phyloP scores from a whole-genome alignment of 2,113 vertebrate species.

The Lampris incognitus region DNA sequence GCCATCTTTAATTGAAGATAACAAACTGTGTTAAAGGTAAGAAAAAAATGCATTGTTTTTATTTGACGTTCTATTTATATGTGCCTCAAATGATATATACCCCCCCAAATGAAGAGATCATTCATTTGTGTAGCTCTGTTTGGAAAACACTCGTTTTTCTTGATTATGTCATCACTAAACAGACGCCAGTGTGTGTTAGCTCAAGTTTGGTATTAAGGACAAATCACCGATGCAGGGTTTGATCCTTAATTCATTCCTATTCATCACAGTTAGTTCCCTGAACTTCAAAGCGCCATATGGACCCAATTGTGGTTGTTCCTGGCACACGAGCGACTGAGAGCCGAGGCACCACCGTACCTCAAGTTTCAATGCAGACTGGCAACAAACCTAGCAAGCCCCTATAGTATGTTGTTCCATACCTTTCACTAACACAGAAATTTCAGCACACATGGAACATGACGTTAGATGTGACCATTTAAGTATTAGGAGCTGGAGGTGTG shows the following conservation, averaged over 20 bases:
- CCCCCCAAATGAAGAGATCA: background rate
- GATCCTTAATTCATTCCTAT: constrained; percentile 87
- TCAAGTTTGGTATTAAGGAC: constrained; percentile 48
- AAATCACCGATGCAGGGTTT: constrained; percentile 56
- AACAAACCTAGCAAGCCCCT: constrained; percentile 1
- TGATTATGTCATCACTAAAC: constrained; percentile 42
- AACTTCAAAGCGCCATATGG: constrained; percentile 85
- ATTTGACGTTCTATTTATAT: background rate
- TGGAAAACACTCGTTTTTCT: constrained; percentile 46
- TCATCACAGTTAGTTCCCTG: constrained; percentile 80
- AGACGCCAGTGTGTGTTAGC: constrained; percentile 38
- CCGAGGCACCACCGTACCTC: constrained; percentile 90
- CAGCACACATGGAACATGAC: background rate
- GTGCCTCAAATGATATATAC: background rate
- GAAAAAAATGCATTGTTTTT: too few species aligned
- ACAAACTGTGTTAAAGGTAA: too few species aligned
- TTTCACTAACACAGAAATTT: constrained; percentile 3
- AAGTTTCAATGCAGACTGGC: constrained; percentile 74
- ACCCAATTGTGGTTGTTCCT: constrained; percentile 91
- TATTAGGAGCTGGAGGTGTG: constrained; percentile 30
- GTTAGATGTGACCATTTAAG: background rate
- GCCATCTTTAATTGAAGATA: too few species aligned
- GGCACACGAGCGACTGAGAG: constrained; percentile 87
- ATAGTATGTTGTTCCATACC: background rate
- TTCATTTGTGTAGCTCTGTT: constrained; percentile 18